Conservation (phyloP, 2,888 invertebrate genomes). For the Pelosia muscerda region DNA sequence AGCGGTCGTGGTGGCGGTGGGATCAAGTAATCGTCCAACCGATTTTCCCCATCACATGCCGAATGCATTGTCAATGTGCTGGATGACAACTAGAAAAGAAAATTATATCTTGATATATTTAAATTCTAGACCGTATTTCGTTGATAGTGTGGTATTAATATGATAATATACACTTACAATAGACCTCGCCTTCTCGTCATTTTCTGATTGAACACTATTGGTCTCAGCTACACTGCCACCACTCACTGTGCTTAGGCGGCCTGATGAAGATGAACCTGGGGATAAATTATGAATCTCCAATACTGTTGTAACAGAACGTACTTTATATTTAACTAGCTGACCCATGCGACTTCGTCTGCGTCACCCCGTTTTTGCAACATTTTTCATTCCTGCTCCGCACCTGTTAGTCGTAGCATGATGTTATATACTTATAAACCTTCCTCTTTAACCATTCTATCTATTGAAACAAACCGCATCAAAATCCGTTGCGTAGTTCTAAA, state of each 20-base stretch:
- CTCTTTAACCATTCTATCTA: too few species aligned
- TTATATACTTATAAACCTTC: too few species aligned
- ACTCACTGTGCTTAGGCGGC: constrained; percentile 93
- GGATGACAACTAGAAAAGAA: constrained; percentile 69
- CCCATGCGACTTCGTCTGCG: too few species aligned
- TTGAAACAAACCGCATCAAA: too few species aligned
- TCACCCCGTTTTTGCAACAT: too few species aligned
- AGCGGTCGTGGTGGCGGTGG: constrained; percentile 88
- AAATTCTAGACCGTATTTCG: background rate
- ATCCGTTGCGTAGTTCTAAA: too few species aligned
- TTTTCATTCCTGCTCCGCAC: too few species aligned
- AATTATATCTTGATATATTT: background rate
- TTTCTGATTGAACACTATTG: constrained; percentile 94
- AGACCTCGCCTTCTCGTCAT: constrained; percentile 89
- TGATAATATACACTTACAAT: constrained; percentile 68
- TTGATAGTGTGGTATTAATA: background rate
- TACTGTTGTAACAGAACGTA: background rate
- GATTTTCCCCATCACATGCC: constrained; percentile 72
- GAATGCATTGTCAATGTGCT: constrained; percentile 83
- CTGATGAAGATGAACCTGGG: constrained; percentile 92
- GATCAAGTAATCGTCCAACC: constrained; percentile 88
- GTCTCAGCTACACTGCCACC: constrained; percentile 92
- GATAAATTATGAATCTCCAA: background rate
- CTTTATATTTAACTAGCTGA: too few species aligned
- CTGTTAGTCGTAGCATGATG: too few species aligned